phyloP scores from a whole-genome alignment of 2,113 vertebrate species.

The Leucopternis melanops region DNA sequence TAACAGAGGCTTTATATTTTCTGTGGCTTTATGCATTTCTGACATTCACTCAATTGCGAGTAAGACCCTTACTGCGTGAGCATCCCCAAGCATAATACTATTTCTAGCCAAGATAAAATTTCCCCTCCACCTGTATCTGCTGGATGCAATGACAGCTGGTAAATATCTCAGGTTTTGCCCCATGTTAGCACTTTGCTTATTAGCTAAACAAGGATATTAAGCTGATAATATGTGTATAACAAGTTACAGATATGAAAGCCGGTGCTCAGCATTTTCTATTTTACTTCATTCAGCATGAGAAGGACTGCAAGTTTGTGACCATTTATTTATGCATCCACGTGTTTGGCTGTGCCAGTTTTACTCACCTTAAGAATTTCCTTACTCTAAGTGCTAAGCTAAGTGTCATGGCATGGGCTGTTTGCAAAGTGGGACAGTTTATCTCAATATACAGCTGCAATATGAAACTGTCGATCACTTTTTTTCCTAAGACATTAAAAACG shows the following conservation, averaged over 20 bases:
- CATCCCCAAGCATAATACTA: neutral
- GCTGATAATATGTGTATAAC: neutral
- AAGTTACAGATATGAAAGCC: neutral
- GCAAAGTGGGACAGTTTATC: neutral
- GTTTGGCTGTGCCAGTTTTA: neutral
- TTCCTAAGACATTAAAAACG: fast-evolving
- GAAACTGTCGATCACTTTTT: neutral
- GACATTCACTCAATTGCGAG: neutral
- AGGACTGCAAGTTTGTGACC: neutral
- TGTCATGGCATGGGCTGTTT: neutral
- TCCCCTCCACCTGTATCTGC: neutral
- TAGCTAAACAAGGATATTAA: neutral
- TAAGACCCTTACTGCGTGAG: neutral
- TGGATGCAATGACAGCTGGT: neutral
- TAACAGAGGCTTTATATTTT: neutral
- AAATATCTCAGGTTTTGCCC: neutral
- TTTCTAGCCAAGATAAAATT: neutral
- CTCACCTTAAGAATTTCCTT: neutral
- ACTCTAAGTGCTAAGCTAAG: neutral
- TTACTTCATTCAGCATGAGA: neutral
- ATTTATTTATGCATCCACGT: neutral
- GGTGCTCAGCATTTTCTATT: neutral
- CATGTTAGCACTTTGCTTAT: neutral
- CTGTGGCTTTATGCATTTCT: neutral
- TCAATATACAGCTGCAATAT: neutral